Base-by-base conservation (phyloP, 1,140 invertebrate genomes). In the Tetramorium alpestre region DNA sequence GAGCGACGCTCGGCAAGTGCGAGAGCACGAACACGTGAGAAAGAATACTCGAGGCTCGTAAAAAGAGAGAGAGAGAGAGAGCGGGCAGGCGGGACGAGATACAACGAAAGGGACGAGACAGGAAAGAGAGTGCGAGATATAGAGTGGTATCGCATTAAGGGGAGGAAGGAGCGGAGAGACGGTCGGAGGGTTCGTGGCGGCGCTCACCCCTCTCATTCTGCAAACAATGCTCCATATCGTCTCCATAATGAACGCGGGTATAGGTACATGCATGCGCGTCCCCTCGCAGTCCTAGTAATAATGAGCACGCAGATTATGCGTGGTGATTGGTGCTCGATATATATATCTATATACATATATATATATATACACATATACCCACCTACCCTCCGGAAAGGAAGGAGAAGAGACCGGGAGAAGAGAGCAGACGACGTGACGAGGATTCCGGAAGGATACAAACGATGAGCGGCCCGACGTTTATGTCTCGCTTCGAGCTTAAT, bases 151-250 rank as follows among this genome's bases (percentile, higher is more conserved):
- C 89, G 91, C 85, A 89, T 89, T 89, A 92, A 88, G 86, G 80
- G 70, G 64, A 16, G 72, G 72, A 75, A 69, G 88, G 64, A 80
- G 54, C 33, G 56, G 56, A 49, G 76, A 51, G 69, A 25, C 11
- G 84, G 60, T 33, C 62, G 75, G 51, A 81, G 85, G 89, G 88
- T 76, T 93, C 92, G 89, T 93, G 92, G 86, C 80, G 86, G 82
- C 90, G 92, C 89, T 93, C 95, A 93, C 94, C 92, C 93, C 93
- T 93, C 94, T 93, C 93, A 93, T 95, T 94, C 92, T 92, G 93
- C 94, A 95, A 95, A 95, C 94, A 95, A 95, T 95, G 94, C 94
- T 93, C 92, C 94, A 92, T 94, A 95, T 94, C 94, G 93, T 93
- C 93, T 93, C 92, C 92, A 94, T 95, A 95, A 95, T 95, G 95